A percentile compares a stretch with the other conserved stretches of the same genome.
These are phyloP conservation scores for Tragelaphus strepsiceros DNA, from an alignment of 2,113 vertebrate species.

Conservation along the genomic window DNA sequence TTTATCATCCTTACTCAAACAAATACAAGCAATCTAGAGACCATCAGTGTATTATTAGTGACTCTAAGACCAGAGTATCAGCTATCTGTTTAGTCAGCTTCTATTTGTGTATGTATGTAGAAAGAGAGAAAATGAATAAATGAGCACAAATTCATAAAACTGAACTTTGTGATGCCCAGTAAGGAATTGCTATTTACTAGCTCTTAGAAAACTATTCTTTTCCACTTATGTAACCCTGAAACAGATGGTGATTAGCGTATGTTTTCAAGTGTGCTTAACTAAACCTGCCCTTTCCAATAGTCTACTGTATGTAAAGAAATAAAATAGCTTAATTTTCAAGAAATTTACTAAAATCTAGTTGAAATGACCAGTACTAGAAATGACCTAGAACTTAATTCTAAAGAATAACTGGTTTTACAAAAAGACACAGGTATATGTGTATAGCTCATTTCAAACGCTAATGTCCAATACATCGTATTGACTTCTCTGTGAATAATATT, in stretches of 20 bases:
- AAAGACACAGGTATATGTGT: neutral
- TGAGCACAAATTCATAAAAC: neutral
- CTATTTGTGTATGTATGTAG: neutral
- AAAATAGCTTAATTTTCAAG: neutral
- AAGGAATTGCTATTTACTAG: neutral
- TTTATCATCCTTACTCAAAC: constrained; percentile 4
- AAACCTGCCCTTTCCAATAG: neutral
- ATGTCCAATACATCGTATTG: neutral
- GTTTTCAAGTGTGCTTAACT: constrained; percentile 3
- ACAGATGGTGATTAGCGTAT: neutral
- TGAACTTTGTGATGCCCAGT: neutral
- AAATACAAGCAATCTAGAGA: neutral
- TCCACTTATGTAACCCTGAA: neutral
- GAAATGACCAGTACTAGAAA: neutral
- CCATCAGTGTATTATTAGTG: neutral
- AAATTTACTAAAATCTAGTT: constrained; percentile 18
- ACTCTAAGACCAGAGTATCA: neutral
- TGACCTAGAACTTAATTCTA: neutral
- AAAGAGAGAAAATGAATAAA: neutral
- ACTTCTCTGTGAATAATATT: neutral
- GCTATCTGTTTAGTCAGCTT: neutral
- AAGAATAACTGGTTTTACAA: neutral
- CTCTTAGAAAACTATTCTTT: constrained; percentile 16
- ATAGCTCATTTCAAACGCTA: neutral
- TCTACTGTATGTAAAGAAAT: neutral